Conservation (phyloP, 2,888 invertebrate genomes). For the Dusona sp. region DNA sequence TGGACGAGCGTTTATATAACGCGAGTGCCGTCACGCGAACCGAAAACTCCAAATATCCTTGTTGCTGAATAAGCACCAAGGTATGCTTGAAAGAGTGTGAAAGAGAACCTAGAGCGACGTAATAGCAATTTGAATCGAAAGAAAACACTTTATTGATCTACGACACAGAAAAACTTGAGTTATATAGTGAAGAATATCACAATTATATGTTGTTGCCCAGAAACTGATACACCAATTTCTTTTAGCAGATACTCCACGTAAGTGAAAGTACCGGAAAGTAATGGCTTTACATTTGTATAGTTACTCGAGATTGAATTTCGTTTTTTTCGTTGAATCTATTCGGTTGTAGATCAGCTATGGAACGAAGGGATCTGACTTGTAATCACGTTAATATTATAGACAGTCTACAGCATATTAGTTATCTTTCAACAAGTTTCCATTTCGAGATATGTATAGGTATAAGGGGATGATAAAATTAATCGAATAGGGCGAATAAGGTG, state of each 20-base stretch:
- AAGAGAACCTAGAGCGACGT: not conserved
- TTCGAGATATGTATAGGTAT: not conserved
- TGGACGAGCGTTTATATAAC: slow-evolving; percentile 60
- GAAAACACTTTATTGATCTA: not conserved
- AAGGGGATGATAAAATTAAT: not conserved
- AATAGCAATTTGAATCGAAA: not conserved
- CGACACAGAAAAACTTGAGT: not conserved
- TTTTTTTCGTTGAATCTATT: not conserved
- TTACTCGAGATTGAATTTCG: not conserved
- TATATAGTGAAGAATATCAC: not conserved
- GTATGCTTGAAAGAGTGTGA: not conserved
- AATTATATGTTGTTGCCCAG: not conserved
- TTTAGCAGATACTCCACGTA: not conserved
- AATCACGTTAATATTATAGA: not conserved
- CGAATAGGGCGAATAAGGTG: not conserved
- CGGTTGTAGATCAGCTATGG: not conserved
- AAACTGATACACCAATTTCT: not conserved
- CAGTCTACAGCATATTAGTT: no score
- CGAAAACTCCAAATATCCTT: slow-evolving; percentile 23
- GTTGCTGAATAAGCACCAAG: not conserved
- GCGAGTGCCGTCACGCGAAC: slow-evolving; percentile 52
- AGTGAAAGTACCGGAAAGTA: not conserved
- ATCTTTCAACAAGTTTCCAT: not conserved
- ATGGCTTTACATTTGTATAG: not conserved
- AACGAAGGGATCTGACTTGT: not conserved